phyloP scores from a whole-genome alignment of 2,888 invertebrate genomes.

The Microplitis manilae region DNA sequence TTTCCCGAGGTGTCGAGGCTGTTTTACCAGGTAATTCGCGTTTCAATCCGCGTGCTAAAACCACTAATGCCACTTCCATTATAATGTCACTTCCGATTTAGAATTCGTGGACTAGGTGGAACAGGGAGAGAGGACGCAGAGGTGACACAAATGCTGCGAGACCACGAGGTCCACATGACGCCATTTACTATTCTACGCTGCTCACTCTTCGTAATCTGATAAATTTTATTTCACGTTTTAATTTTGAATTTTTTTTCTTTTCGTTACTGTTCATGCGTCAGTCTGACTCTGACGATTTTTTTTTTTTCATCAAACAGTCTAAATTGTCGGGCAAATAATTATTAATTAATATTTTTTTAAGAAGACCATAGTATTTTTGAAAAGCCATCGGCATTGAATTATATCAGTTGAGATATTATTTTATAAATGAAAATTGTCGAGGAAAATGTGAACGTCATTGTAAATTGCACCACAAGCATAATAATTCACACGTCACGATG shows the following conservation, averaged over 20 bases:
- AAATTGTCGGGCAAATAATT: too few species aligned
- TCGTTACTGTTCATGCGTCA: background rate
- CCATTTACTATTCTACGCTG: slow-evolving; percentile 20
- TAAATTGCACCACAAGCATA: slow-evolving; percentile 17
- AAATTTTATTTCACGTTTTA: slow-evolving; percentile 14
- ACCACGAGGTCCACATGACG: slow-evolving; percentile 28
- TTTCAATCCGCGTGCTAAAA: slow-evolving; percentile 57
- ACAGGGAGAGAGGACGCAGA: slow-evolving; percentile 9
- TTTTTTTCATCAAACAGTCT: background rate
- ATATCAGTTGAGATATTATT: background rate
- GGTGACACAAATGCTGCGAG: slow-evolving; percentile 31
- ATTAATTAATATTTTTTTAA: too few species aligned
- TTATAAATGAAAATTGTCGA: slow-evolving; percentile 2
- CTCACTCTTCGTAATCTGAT: slow-evolving; percentile 14
- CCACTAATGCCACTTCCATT: slow-evolving; percentile 66
- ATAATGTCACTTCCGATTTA: slow-evolving; percentile 68
- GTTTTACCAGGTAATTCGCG: slow-evolving; percentile 56
- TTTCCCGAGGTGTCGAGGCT: slow-evolving; percentile 46
- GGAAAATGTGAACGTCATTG: slow-evolving; percentile 14
- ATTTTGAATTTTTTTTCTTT: background rate
- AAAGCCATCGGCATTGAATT: background rate
- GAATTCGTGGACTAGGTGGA: slow-evolving; percentile 46
- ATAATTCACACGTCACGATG: slow-evolving; percentile 13
- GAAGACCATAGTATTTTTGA: background rate
- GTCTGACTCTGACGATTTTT: background rate